Evolutionary conservation across 2,888 invertebrate genomes (phyloP).

Genomic region (Halictus quadricinctus): DNA sequence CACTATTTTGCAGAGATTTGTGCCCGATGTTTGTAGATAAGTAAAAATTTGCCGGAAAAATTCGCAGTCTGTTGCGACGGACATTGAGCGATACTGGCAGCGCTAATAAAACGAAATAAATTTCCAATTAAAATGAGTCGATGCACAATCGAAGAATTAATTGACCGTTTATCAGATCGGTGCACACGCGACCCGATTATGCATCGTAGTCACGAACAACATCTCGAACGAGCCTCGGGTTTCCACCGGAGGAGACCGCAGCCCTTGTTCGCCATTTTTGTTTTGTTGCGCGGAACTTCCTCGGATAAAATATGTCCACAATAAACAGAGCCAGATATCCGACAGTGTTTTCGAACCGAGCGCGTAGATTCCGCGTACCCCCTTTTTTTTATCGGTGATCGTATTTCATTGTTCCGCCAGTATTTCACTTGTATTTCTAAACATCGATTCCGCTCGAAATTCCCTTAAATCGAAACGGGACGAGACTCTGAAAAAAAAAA

Average conservation of each 20-base stretch:
- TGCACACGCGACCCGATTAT: neutral
- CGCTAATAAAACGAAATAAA: neutral
- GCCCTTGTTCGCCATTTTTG: slow-evolving; percentile 4
- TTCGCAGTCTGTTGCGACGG: neutral
- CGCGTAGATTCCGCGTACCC: neutral
- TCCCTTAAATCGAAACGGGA: neutral
- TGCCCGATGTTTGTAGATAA: too few species aligned
- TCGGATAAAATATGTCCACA: slow-evolving; percentile 21
- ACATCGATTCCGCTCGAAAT: neutral
- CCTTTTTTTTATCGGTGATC: neutral
- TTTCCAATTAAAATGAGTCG: slow-evolving; percentile 10
- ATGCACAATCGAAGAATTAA: slow-evolving; percentile 4
- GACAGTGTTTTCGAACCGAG: neutral
- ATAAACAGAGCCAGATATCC: slow-evolving; percentile 10
- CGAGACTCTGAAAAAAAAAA: neutral
- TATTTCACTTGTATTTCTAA: neutral
- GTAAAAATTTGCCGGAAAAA: neutral
- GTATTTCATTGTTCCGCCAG: neutral
- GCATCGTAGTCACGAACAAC: neutral
- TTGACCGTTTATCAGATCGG: neutral
- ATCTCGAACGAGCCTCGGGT: neutral
- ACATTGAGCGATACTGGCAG: neutral
- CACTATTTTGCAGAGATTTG: too few species aligned
- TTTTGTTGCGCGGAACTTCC: neutral
- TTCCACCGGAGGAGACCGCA: neutral